Evolutionary conservation across 2,888 invertebrate species (phyloP).

Genomic region (Amphiduros pacificus): DNA sequence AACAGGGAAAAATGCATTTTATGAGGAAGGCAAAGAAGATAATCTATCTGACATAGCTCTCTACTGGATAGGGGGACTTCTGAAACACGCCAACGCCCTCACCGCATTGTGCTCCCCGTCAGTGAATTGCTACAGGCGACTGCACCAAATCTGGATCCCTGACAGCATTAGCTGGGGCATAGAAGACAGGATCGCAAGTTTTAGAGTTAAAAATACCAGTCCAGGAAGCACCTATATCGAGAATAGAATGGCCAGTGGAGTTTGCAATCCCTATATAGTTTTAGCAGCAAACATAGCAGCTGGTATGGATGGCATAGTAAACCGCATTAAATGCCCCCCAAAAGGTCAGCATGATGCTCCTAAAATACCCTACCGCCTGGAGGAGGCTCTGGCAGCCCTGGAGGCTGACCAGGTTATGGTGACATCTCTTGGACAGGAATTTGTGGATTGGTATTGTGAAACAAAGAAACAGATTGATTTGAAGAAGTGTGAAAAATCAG

Average conservation of each 20-base stretch:
- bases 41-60: constrained; percentile 16
- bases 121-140: constrained; percentile 32
- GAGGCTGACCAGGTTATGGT: constrained; percentile 20
- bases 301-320: constrained; percentile 28
- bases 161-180: constrained; percentile 26
- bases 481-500: background rate
- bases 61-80: constrained; percentile 32
- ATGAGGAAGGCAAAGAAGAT: constrained; percentile 8
- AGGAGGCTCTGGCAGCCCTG: constrained; percentile 24
- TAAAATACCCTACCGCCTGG: constrained; percentile 21
- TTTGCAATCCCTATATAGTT: constrained; percentile 29
- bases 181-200: constrained; percentile 25
- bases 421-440: constrained; percentile 24
- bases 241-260: constrained; percentile 25
- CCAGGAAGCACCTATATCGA: constrained; percentile 23
- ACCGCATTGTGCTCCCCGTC: constrained; percentile 31
- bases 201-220: constrained; percentile 20
- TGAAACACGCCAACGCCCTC: constrained; percentile 29
- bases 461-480: constrained; percentile 19
- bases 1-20: constrained; percentile 18
- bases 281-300: constrained; percentile 29
- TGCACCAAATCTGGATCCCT: constrained; percentile 19
- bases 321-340: constrained; percentile 10
- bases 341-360: background rate
- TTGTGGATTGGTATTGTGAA: constrained; percentile 27